Base-by-base conservation (phyloP, 2,888 invertebrate species). In the Cetonia aurata region DNA sequence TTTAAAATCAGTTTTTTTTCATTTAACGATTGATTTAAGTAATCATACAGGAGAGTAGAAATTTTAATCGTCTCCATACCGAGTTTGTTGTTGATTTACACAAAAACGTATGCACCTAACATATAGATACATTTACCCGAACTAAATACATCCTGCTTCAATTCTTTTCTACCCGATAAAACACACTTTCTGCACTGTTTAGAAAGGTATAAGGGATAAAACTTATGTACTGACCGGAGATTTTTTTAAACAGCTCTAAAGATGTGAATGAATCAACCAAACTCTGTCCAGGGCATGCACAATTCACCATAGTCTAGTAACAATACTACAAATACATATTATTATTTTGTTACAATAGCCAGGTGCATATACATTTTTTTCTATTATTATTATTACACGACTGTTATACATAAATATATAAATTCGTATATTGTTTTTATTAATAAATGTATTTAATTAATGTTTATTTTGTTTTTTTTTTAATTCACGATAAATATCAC, bases 251-350 rank as follows among this genome's bases (percentile, higher is more conserved):
- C 80, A 81, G 81, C 78, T 78, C 77, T 74, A 80, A 78, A 74
- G 81, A 81, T 72, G 77, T 79, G 72, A 79, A 76, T 75, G 82
- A 82, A 77, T 80, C 80, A 70, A 79, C 79, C 74, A 82, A 81
- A 78, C 80, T 82, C 77, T 81, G 80, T 75, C 79, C 80, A 73
- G 75, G 73, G 75, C 77, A 76, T 73, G 78, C 75, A 65, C 75
- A 76, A 71, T 74, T 71, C 72, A 75, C 70, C 73, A 75, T 73
- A 71, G 57, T 72, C 68, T 75, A 74, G 69, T 56, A 68, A 66
- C 55, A 59, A 41, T 33, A 33, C 19, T n/a, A 25, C n/a, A 31
- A 53, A 19, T 25, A 53, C 8, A 33, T 56, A 44, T 56, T 56
- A 56, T 56, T 56, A 56, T 56, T 56, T 33, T 56, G 37, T 37